phyloP scores from a whole-genome alignment of 1,140 invertebrate genomes.

The Nomia melanderi region DNA sequence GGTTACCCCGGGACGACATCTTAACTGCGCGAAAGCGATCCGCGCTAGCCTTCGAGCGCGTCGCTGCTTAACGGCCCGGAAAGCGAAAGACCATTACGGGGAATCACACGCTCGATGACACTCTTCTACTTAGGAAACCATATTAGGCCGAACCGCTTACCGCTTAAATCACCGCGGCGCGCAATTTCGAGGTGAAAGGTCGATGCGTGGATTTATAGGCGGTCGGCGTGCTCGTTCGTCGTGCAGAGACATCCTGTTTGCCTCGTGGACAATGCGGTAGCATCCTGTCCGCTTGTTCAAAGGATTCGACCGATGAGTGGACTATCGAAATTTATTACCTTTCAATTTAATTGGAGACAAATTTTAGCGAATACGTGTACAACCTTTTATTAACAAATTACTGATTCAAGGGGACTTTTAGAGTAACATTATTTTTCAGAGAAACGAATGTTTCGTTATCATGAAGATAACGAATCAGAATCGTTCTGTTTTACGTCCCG shows the following conservation, averaged over 20 bases:
- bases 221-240: constrained; percentile 32
- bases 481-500: no score
- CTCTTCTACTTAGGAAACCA: constrained; percentile 69
- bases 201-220: constrained; percentile 61
- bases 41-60: constrained; percentile 29
- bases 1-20: constrained; percentile 26
- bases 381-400: no score
- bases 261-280: constrained; percentile 1
- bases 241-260: constrained; percentile 28
- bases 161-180: constrained; percentile 61
- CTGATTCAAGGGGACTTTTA: no score
- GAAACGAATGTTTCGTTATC: no score
- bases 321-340: no score
- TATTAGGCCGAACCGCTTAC: constrained; percentile 59
- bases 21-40: constrained; percentile 43
- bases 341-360: no score
- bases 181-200: constrained; percentile 59
- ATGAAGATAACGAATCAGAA: no score
- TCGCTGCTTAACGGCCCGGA: constrained; percentile 61
- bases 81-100: constrained; percentile 68
- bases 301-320: no score
- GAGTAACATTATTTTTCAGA: not conserved
- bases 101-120: constrained; percentile 71
- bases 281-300: no score
- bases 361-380: no score